phyloP scores from a whole-genome alignment of 1,140 invertebrate species.

The Akabosia matsudoensis region DNA sequence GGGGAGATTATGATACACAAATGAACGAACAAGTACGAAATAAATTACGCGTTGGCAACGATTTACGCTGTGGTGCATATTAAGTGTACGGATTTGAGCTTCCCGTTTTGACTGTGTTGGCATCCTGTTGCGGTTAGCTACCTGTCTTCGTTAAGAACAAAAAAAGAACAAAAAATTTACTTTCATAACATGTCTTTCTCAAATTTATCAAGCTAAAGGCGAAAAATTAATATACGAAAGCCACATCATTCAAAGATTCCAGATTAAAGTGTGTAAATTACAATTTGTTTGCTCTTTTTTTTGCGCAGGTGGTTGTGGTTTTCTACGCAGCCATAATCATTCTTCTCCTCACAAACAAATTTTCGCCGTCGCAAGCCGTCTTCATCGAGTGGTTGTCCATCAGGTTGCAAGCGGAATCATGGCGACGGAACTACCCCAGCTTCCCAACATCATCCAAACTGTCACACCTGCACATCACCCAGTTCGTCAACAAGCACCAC shows the following conservation, averaged over 20 bases:
- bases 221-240: too few relatives aligned
- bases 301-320: slow-evolving; percentile 49
- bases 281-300: slow-evolving; percentile 18
- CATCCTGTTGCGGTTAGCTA: too few relatives aligned
- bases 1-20: neutral
- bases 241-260: neutral
- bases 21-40: neutral
- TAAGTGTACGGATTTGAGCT: too few relatives aligned
- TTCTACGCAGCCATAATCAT: slow-evolving; percentile 52
- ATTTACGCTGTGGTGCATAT: too few relatives aligned
- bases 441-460: slow-evolving; percentile 8
- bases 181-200: neutral
- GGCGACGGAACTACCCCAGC: neutral
- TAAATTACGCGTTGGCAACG: too few relatives aligned
- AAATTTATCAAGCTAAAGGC: neutral
- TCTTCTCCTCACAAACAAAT: slow-evolving; percentile 50
- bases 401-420: neutral
- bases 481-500: neutral
- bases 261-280: neutral
- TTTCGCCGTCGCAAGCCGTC: slow-evolving; percentile 44
- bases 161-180: too few relatives aligned
- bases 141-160: too few relatives aligned
- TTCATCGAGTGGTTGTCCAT: slow-evolving; percentile 6
- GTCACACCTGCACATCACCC: slow-evolving; percentile 14
- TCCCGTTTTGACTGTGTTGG: too few relatives aligned